Percentiles rank a stretch among this genome's conserved stretches.
Evolutionary conservation across 2,797 vertebrate genomes (phyloP).

Genomic region (Cheirogaleus major): DNA sequence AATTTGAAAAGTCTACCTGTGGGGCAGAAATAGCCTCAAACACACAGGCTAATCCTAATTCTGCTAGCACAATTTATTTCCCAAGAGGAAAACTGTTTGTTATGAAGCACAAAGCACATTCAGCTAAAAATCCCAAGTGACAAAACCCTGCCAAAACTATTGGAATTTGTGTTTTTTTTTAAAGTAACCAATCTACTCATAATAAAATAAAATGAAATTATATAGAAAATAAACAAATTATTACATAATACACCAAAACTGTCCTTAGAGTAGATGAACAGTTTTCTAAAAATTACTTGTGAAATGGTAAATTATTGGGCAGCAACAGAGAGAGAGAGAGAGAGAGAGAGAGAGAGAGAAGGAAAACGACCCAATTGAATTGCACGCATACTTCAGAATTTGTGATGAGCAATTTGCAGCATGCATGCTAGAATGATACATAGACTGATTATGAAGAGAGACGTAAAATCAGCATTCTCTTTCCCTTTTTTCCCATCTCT

Average conservation of each 20-base stretch:
- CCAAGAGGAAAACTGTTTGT: neutral
- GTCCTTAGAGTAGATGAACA: neutral
- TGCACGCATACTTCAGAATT: neutral
- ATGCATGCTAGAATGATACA: neutral
- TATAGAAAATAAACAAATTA: neutral
- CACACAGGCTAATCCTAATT: neutral
- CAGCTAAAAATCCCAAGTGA: neutral
- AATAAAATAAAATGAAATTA: neutral
- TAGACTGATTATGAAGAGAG: neutral
- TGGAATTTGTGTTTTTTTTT: neutral
- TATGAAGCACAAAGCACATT: neutral
- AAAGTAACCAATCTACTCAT: neutral
- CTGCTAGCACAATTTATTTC: neutral
- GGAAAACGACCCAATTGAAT: too few species aligned
- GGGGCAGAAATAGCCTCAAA: neutral
- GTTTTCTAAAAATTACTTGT: neutral
- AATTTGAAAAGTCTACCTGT: slow-evolving; percentile 14
- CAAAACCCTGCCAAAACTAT: neutral
- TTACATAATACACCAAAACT: neutral
- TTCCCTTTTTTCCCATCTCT: neutral
- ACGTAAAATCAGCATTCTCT: neutral
- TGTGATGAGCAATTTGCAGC: neutral
- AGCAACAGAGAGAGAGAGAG: neutral
- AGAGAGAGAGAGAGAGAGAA: neutral
- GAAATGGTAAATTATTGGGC: neutral